Evolutionary conservation across 2,113 vertebrate species (phyloP).

Genomic region (Otis tarda): DNA sequence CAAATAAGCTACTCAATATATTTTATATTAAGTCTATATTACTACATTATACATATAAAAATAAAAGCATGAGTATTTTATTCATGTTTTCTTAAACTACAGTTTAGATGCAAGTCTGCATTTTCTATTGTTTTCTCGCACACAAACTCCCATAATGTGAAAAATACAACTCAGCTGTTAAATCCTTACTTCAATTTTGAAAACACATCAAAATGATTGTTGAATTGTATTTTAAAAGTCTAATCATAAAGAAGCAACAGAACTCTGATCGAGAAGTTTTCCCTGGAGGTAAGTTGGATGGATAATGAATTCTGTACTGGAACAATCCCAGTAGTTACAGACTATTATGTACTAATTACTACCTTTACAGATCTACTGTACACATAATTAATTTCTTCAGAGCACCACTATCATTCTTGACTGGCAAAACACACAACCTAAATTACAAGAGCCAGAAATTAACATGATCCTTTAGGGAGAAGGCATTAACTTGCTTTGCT

Average conservation of each 20-base stretch:
- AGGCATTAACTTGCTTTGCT: slow-evolving; percentile 55
- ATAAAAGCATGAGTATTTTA: neutral
- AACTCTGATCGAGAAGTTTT: neutral
- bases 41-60: neutral
- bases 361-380: slow-evolving; percentile 70
- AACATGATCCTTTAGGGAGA: slow-evolving; percentile 60
- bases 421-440: slow-evolving; percentile 68
- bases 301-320: slow-evolving; percentile 52
- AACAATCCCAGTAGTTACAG: slow-evolving; percentile 65
- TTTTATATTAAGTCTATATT: neutral
- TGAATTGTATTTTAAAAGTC: neutral
- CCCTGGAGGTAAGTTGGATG: slow-evolving; percentile 29
- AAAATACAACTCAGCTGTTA: neutral
- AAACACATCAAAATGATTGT: neutral
- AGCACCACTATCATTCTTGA: slow-evolving; percentile 62
- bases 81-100: neutral
- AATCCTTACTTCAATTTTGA: neutral
- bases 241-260: neutral
- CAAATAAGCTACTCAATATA: neutral
- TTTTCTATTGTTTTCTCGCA: neutral
- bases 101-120: neutral
- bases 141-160: neutral
- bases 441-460: slow-evolving; percentile 68
- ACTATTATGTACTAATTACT: slow-evolving; percentile 71
- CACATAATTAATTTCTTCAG: slow-evolving; percentile 71